A percentile compares a stretch with the other conserved stretches of the same genome.
phyloP scores from a whole-genome alignment of 2,797 vertebrate species.

The Oreochromis mossambicus region DNA sequence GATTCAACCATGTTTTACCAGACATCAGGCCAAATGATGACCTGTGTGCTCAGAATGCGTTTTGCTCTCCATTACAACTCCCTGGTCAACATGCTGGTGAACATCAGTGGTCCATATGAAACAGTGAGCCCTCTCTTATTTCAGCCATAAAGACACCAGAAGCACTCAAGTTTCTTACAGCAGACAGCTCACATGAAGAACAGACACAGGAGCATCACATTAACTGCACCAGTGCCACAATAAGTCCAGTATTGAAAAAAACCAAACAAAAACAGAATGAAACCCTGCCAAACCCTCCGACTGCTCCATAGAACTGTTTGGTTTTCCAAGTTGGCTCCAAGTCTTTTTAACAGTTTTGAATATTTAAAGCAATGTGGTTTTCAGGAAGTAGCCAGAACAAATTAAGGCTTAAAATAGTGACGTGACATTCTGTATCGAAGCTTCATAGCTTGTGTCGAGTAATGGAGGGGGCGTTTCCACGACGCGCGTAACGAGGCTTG shows the following conservation, averaged over 20 bases:
- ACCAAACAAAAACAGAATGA: accelerated
- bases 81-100: too few species aligned
- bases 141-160: neutral
- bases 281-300: neutral
- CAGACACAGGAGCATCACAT: neutral
- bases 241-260: neutral
- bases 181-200: neutral
- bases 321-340: neutral
- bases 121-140: neutral
- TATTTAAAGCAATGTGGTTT: neutral
- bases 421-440: too few species aligned
- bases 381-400: neutral
- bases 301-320: neutral
- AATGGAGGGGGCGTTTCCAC: too few species aligned
- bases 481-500: too few species aligned
- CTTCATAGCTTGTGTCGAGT: too few species aligned
- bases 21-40: neutral
- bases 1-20: neutral
- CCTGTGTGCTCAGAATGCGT: too few species aligned
- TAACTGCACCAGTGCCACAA: too few species aligned
- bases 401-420: neutral
- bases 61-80: too few species aligned
- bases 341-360: neutral
- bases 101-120: neutral
- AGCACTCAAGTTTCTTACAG: neutral